Evolutionary conservation across 2,797 vertebrate species (phyloP).

Genomic region (Syndactyla subalaris): DNA sequence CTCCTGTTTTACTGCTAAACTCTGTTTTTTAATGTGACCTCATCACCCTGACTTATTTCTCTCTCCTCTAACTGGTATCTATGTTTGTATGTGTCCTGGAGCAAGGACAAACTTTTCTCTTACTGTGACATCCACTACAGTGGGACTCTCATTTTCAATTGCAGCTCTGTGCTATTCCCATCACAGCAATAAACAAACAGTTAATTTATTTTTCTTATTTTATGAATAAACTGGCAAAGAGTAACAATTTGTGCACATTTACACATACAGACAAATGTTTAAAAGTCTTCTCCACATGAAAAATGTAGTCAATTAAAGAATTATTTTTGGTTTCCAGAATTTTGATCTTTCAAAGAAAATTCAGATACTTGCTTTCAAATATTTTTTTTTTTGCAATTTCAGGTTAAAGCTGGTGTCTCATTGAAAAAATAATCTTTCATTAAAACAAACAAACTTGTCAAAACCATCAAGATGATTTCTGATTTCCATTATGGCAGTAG

Average conservation of each 20-base stretch:
- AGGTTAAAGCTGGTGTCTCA: background rate
- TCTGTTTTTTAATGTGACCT: conserved; percentile 5
- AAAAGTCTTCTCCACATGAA: background rate
- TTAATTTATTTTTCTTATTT: background rate
- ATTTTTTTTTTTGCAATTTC: background rate
- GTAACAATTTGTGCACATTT: background rate
- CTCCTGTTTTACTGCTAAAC: conserved; percentile 3
- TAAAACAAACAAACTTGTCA: background rate
- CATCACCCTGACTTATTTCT: conserved; percentile 15
- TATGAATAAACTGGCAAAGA: background rate
- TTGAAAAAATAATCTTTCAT: background rate
- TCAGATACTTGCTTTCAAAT: background rate
- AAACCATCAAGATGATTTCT: background rate
- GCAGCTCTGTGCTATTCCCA: background rate
- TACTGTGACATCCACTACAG: background rate
- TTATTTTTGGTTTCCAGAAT: background rate
- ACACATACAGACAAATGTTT: background rate
- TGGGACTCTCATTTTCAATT: background rate
- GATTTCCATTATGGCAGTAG: background rate
- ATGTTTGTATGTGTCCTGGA: conserved; percentile 1
- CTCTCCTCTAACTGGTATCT: background rate
- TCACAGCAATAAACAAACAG: background rate
- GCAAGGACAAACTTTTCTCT: background rate
- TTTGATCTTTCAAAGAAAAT: background rate
- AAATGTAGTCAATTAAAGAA: background rate